phyloP scores from a whole-genome alignment of 2,113 vertebrate species.

The Sciurus niger region DNA sequence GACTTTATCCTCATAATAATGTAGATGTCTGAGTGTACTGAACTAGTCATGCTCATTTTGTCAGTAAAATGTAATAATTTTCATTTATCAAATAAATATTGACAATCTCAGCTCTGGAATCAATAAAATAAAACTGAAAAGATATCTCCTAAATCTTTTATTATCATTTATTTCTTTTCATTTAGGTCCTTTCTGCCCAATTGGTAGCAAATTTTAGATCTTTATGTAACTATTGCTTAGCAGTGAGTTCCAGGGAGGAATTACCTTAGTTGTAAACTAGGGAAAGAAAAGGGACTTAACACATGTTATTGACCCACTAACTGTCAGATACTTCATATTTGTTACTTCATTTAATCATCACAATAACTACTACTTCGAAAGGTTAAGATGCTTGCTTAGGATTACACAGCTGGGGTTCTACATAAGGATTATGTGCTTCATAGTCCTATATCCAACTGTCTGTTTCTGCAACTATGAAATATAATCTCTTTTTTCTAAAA shows the following conservation, averaged over 20 bases:
- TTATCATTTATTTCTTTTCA: neutral
- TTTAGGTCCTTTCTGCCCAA: neutral
- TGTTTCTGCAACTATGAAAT: neutral
- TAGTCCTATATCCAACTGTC: neutral
- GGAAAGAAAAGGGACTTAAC: fast-evolving
- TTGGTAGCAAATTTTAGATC: neutral
- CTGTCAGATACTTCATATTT: neutral
- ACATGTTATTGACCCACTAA: neutral
- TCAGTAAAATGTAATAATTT: neutral
- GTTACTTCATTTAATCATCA: neutral
- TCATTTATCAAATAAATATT: conserved; percentile 11
- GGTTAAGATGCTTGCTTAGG: neutral
- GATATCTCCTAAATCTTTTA: neutral
- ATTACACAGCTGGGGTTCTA: neutral
- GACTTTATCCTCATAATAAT: neutral
- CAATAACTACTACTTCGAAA: neutral
- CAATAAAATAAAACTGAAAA: neutral
- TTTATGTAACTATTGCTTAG: neutral
- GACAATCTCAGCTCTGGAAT: neutral
- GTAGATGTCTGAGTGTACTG: neutral
- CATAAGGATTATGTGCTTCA: neutral
- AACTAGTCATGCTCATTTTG: neutral
- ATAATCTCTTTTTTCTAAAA: neutral
- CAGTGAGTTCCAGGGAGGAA: neutral
- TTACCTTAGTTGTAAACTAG: neutral